Conservation (phyloP, 2,888 invertebrate genomes). For the Germaria angustata region DNA sequence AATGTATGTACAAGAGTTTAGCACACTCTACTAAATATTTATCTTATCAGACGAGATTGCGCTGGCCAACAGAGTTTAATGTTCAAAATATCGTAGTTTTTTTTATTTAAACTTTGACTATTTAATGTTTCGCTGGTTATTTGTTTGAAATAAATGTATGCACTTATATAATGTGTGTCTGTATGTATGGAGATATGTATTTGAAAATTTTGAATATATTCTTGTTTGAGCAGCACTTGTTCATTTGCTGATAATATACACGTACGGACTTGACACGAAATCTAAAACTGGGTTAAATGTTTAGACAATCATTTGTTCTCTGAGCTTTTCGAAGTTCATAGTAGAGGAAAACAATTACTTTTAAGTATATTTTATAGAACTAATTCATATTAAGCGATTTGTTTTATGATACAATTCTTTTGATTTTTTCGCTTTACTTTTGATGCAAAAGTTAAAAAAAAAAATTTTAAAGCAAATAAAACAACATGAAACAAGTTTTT, state of each 20-base stretch:
- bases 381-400: not conserved
- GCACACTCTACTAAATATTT: slow-evolving; percentile 32
- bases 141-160: not conserved
- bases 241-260: slow-evolving; percentile 41
- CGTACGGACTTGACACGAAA: slow-evolving; percentile 58
- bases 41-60: slow-evolving; percentile 50
- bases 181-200: too few relatives aligned
- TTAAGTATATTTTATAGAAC: not conserved
- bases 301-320: slow-evolving; percentile 30
- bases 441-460: not conserved
- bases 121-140: not conserved
- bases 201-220: not conserved
- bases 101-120: slow-evolving; percentile 17
- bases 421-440: not conserved
- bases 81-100: not conserved
- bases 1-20: not conserved
- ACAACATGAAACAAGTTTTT: not conserved
- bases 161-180: too few relatives aligned
- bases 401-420: not conserved
- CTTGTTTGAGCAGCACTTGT: not conserved
- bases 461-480: not conserved
- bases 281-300: slow-evolving; percentile 45
- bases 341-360: not conserved
- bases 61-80: not conserved
- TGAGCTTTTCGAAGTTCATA: not conserved